These are phyloP conservation scores for Gymnarchus niloticus DNA, from an alignment of 2,113 vertebrate genomes.

Conservation along the genomic window DNA sequence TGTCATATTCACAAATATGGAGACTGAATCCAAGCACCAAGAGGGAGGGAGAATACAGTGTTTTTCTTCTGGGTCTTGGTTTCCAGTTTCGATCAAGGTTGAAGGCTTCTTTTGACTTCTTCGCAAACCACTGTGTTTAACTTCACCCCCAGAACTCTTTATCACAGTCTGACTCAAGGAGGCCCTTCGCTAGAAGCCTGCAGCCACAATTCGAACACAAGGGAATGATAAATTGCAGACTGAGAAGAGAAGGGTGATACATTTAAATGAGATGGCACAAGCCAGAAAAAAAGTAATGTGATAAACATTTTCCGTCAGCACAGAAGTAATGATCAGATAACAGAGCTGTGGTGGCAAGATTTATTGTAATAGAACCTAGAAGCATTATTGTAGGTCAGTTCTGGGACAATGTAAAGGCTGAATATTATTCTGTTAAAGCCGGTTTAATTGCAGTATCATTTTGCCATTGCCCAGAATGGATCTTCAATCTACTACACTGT, in stretches of 20 bases:
- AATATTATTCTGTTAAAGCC: slow-evolving; percentile 9
- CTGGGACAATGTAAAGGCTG: slow-evolving; percentile 20
- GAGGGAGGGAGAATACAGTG: not conserved
- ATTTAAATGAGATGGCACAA: not conserved
- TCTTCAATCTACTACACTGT: not conserved
- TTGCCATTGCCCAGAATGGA: not conserved
- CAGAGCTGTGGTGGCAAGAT: slow-evolving; percentile 13
- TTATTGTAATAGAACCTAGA: slow-evolving; percentile 14
- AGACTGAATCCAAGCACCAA: not conserved
- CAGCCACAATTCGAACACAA: not conserved
- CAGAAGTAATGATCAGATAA: slow-evolving; percentile 24
- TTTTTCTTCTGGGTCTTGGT: not conserved
- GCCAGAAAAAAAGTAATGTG: slow-evolving; percentile 19
- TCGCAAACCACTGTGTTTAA: not conserved
- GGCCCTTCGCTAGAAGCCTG: not conserved
- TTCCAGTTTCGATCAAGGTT: not conserved
- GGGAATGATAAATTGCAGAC: slow-evolving; percentile 22
- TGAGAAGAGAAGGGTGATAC: slow-evolving; percentile 1
- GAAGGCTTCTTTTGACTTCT: slow-evolving; percentile 5
- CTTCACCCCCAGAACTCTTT: not conserved
- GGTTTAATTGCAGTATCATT: not conserved
- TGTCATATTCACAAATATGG: not conserved
- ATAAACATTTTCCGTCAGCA: slow-evolving; percentile 15
- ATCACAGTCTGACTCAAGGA: not conserved
- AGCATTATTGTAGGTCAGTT: slow-evolving; percentile 13